Base-by-base conservation (phyloP, 2,888 invertebrate genomes). In the Mamestra brassicae region DNA sequence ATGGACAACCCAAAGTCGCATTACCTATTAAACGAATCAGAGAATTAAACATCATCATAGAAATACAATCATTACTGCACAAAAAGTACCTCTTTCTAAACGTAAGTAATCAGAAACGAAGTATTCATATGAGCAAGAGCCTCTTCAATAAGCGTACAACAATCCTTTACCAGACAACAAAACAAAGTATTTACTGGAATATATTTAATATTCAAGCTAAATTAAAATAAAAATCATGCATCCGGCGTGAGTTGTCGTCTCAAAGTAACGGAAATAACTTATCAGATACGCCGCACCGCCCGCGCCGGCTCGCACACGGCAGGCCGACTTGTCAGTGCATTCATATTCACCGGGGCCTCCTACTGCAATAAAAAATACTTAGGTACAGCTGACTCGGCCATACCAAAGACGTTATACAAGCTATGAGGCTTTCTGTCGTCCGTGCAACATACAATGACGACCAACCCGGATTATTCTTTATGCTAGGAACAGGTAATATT, bases 381-480 rank as follows among this genome's bases (percentile, higher is more conserved):
- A 88, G 84, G 77, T 74, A 89, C 87, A 92, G 91, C 91, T 89
- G 91, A 91, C 89, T 91, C 89, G 89, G 77, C 87, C 90, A 79
- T 84, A 83, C 86, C 90, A 89, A 91, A 92, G 92, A 91, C 90
- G 87, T 90, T 92, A 86, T 89, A 92, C 91, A 90, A 90, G 89
- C 92, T 89, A 93, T 90, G 91, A 93, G 92, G 90, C 92, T 92
- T 91, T 90, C 93, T 92, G 92, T 93, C 92, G 91, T 88, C 92
- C 91, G 90, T 89, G 89, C 90, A 89, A 86, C 90, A 87, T 90
- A 94, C 94, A 95, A 95, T 95, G 93, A 91, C 93, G 90, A 87
- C 91, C 90, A 87, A 90, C 93, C 92, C 89, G 94, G 94, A 94
- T 95, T 95, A 94, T 95, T 94, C 93, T 94, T 95, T 93, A 92